These are phyloP conservation scores for Orthonevra nobilis DNA, from an alignment of 2,888 invertebrate genomes.

Conservation along the genomic window DNA sequence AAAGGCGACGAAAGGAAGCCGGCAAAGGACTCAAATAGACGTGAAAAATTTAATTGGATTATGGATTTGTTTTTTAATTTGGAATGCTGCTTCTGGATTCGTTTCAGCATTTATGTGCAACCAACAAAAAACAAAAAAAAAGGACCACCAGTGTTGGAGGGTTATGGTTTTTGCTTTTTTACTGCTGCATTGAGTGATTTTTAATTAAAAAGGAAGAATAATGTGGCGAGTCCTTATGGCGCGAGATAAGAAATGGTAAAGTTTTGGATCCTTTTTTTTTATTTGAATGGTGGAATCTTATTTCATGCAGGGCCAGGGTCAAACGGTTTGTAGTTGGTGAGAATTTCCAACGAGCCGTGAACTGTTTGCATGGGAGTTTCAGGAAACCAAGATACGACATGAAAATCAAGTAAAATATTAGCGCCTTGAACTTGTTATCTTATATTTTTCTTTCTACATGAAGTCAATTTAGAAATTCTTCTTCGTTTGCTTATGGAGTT, in stretches of 20 bases:
- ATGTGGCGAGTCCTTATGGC: not conserved
- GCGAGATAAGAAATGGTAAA: not conserved
- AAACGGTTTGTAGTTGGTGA: slow-evolving; percentile 5
- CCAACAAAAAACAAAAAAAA: not conserved
- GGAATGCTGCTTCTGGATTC: slow-evolving; percentile 61
- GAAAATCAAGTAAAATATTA: too few relatives aligned
- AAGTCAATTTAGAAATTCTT: too few relatives aligned
- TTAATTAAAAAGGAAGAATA: slow-evolving; percentile 55
- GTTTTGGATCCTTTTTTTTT: slow-evolving; percentile 4
- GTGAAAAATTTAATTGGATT: slow-evolving; percentile 68
- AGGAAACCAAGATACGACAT: too few relatives aligned
- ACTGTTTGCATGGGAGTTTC: too few relatives aligned
- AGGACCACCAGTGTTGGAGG: slow-evolving; percentile 35
- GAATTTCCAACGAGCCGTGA: too few relatives aligned
- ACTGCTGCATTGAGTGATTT: slow-evolving; percentile 38
- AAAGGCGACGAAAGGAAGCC: not conserved
- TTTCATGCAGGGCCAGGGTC: slow-evolving; percentile 6
- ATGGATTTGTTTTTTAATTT: slow-evolving; percentile 66
- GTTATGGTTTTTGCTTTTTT: not conserved
- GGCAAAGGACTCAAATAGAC: slow-evolving; percentile 54
- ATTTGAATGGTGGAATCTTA: not conserved
- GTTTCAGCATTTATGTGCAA: slow-evolving; percentile 11
- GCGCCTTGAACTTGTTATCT: too few relatives aligned
- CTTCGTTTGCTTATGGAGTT: too few relatives aligned
- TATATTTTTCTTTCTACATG: too few relatives aligned